Evolutionary conservation across 2,113 vertebrate species (phyloP), one percentile per base, ranked within the genome.

Genomic region (Scortum barcoo): DNA sequence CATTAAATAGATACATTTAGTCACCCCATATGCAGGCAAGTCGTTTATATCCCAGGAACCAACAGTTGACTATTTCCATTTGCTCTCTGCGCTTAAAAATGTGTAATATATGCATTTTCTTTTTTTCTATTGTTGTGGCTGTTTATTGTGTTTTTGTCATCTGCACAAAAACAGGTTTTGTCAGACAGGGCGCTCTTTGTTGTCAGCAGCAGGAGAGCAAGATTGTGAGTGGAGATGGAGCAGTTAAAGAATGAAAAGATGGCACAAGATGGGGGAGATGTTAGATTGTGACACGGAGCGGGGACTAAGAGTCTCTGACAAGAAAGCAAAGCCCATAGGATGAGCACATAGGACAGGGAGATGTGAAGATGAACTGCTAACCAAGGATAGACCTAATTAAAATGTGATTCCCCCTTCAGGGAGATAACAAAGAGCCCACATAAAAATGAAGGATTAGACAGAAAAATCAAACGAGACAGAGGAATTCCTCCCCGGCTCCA

Each of bases 371-470:
- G 82, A 92, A 82, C 86, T 42, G 70, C 88, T 84, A 92, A 92
- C 87, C 80, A 83, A 89, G 91, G 93, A 88, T 89, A 95, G 90
- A 92, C 93, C 94, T 94, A 95, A 95, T 95, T 96, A 96, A 94
- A 95, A 93, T 88, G 87, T 87, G 85, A 92, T 89, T 92, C 87
- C 89, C 82, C 89, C 90, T 89, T 90, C 81, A 66, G 94, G 92
- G 94, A 94, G 88, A 93, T 92, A 93, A 93, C 74, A 76, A 81
- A 77, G 89, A 90, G 90, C 83, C 90, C 72, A 86, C 79, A 86
- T 90, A 88, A 92, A 36, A 93, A 91, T 92, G 89, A 93, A 75
- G 67, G 82, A 91, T 92, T 87, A 88, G 85, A 91, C 80, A 77
- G 83, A 87, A 83, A 86, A 90, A 91, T 94, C 81, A 89, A 86